Evolutionary conservation across 2,113 vertebrate species (phyloP).

Genomic region (Corydoras maculifer): DNA sequence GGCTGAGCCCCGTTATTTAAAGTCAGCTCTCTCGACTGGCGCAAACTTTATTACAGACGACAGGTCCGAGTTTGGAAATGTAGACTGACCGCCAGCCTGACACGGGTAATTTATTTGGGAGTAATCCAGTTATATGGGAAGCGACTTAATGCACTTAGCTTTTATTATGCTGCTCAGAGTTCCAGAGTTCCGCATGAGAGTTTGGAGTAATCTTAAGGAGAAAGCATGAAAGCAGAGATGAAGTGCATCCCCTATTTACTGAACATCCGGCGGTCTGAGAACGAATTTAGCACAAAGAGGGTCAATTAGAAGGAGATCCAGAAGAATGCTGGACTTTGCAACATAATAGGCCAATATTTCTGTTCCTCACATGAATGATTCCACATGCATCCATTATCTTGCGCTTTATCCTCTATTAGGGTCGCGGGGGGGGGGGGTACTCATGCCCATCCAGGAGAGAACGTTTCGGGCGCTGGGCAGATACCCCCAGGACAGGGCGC

Average conservation of each 20-base stretch:
- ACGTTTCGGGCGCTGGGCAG: too few relatives aligned
- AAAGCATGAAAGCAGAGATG: neutral
- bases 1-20: constrained; percentile 51
- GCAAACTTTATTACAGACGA: constrained; percentile 49
- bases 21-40: constrained; percentile 45
- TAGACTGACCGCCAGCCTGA: constrained; percentile 44
- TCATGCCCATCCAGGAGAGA: too few relatives aligned
- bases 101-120: constrained; percentile 56
- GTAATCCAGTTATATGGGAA: constrained; percentile 55
- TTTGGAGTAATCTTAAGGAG: constrained; percentile 22
- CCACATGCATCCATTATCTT: too few relatives aligned
- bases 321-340: too few relatives aligned
- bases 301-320: too few relatives aligned
- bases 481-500: too few relatives aligned
- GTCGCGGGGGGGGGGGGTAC: too few relatives aligned
- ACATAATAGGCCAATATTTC: too few relatives aligned
- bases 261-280: too few relatives aligned
- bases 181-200: constrained; percentile 40
- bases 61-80: constrained; percentile 47
- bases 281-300: too few relatives aligned
- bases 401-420: too few relatives aligned
- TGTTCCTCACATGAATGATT: too few relatives aligned
- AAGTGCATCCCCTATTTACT: neutral
- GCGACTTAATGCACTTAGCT: constrained; percentile 48
- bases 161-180: constrained; percentile 48